A percentile compares a stretch with the other conserved stretches of the same genome.
phyloP scores from a whole-genome alignment of 2,888 invertebrate genomes.

The Eulithis prunata region DNA sequence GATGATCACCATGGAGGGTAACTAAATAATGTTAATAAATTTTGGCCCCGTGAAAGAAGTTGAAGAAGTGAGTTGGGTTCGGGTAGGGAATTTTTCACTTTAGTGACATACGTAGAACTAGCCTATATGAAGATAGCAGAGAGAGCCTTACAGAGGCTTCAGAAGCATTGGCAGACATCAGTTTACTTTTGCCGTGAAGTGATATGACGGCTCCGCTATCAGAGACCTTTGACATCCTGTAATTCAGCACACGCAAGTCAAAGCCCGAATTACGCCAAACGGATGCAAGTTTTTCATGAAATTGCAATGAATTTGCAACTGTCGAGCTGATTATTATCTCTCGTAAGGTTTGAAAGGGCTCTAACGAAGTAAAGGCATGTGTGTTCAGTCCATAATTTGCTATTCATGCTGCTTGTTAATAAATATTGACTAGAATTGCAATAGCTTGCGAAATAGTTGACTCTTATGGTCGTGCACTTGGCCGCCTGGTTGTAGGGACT shows the following conservation, averaged over 20 bases:
- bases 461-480: too few relatives aligned
- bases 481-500: too few relatives aligned
- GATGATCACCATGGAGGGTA: too few relatives aligned
- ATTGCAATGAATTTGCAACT: constrained; percentile 36
- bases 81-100: too few relatives aligned
- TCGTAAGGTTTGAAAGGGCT: constrained; percentile 13
- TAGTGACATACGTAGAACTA: too few relatives aligned
- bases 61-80: too few relatives aligned
- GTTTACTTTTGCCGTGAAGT: neutral
- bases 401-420: neutral
- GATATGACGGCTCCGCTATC: neutral
- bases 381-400: neutral
- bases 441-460: too few relatives aligned
- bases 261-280: constrained; percentile 48
- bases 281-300: constrained; percentile 45
- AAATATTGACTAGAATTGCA: neutral
- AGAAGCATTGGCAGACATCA: too few relatives aligned
- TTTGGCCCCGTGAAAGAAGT: too few relatives aligned
- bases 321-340: constrained; percentile 22
- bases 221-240: constrained; percentile 18
- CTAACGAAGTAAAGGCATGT: constrained; percentile 18
- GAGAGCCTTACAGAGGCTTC: too few relatives aligned
- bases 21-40: too few relatives aligned
- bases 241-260: constrained; percentile 37
- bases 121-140: too few relatives aligned